Evolutionary conservation across 2,888 invertebrate species (phyloP).

Genomic region (Aleiodes leptofemur): DNA sequence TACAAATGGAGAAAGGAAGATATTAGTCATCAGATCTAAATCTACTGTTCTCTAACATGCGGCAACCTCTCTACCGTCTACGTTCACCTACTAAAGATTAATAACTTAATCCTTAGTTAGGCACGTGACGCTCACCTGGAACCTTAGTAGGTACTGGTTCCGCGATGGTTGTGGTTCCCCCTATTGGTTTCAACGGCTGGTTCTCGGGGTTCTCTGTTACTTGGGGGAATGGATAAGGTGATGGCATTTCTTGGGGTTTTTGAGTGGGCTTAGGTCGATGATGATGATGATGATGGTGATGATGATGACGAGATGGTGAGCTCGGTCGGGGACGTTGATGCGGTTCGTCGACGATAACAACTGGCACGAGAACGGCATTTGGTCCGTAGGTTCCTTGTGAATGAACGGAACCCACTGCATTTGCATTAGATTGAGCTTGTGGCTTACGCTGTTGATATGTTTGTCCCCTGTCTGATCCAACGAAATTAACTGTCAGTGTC

Average conservation of each 20-base stretch:
- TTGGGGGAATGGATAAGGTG: not conserved
- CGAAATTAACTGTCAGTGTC: conserved; percentile 30
- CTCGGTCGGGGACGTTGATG: conserved; percentile 2
- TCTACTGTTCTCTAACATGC: not conserved
- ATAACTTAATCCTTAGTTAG: not conserved
- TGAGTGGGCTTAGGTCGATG: conserved; percentile 47
- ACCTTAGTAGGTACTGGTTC: conserved; percentile 53
- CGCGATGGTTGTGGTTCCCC: conserved; percentile 61
- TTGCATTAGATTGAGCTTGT: conserved; percentile 20
- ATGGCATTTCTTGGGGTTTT: conserved; percentile 12
- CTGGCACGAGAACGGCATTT: conserved; percentile 43
- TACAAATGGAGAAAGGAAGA: not conserved
- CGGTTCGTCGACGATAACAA: conserved; percentile 47
- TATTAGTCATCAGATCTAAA: conserved; percentile 13
- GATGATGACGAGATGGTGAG: conserved; percentile 37
- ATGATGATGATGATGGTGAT: conserved; percentile 45
- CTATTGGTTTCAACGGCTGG: conserved; percentile 50
- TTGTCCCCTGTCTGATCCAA: conserved; percentile 10
- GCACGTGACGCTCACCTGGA: conserved; percentile 53
- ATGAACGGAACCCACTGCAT: not conserved
- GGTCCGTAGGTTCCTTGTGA: not conserved
- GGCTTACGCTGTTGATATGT: not conserved
- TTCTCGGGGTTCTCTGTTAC: not conserved
- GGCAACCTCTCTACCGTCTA: conserved; percentile 4
- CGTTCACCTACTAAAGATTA: not conserved